Conservation (phyloP, 2,888 invertebrate genomes). For the Orgyia antiqua region DNA sequence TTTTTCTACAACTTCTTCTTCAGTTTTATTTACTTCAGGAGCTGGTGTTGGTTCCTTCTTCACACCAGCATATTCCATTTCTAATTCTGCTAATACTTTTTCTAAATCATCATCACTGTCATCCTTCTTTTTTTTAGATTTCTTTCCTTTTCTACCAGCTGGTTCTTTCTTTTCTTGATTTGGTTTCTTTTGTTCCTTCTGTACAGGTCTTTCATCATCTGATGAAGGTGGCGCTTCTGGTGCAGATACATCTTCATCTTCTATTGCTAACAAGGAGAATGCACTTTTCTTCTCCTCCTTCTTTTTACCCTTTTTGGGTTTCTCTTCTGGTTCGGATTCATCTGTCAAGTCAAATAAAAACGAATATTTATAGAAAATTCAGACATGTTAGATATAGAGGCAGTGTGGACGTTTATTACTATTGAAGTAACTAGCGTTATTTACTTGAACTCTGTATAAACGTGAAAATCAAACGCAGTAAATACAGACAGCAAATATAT, state of each 20-base stretch:
- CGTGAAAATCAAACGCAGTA: too few species aligned
- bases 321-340: conserved; percentile 68
- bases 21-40: conserved; percentile 51
- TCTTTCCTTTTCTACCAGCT: conserved; percentile 84
- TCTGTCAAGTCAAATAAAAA: conserved; percentile 28
- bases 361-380: too few species aligned
- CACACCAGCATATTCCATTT: conserved; percentile 86
- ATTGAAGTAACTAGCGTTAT: too few species aligned
- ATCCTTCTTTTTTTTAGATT: conserved; percentile 84
- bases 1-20: conserved; percentile 58
- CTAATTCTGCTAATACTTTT: conserved; percentile 89
- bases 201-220: conserved; percentile 59
- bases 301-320: conserved; percentile 59
- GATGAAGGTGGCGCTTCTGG: conserved; percentile 64
- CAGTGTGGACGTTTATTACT: too few species aligned
- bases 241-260: conserved; percentile 76
- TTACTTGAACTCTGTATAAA: too few species aligned
- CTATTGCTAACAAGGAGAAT: conserved; percentile 83
- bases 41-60: conserved; percentile 65
- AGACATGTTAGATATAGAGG: too few species aligned
- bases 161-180: conserved; percentile 63
- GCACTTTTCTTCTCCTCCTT: conserved; percentile 77
- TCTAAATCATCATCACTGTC: conserved; percentile 90
- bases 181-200: conserved; percentile 54
- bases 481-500: too few species aligned